Evolutionary conservation across 2,113 vertebrate species (phyloP), one percentile per base, ranked within the genome.

Genomic region (Zapus hudsonius): DNA sequence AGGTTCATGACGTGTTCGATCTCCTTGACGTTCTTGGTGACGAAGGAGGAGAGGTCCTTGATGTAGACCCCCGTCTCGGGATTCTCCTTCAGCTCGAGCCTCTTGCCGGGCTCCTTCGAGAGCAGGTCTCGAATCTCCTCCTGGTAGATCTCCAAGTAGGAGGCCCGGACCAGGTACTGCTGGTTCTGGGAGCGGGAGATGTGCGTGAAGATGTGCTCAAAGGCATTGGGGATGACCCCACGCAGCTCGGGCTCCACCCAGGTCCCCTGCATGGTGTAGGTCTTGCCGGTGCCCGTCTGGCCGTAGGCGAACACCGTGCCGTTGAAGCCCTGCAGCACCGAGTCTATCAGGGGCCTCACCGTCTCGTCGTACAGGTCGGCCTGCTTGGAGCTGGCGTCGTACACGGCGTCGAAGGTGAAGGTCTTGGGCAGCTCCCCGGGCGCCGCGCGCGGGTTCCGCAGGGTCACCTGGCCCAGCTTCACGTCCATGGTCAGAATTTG

Each of bases 71-170:
- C 99, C 0, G 96, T 98, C 52, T 99, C 99, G 0, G 99, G 98
- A 90, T 97, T 99, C 93, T 99, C 99, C 94, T 99, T 99, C 47
- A 99, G 98, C 96, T 99, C 99, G 92, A 99, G 97, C 92, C 98
- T 99, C 97, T 98, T 99, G 97, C 97, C 98, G 87, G 99, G 99
- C 96, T 99, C 99, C 95, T 99, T 99, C 96, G 98, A 99, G 59
- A 99, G 98, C 36, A 99, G 98, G 75, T 99, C 99, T 75, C 99
- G 94, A 94, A 99, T 98, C 94, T 99, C 99, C 98, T 99, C 99
- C 97, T 99, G 99, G 97, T 99, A 99, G 97, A 99, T 99, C 98
- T 99, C 99, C 93, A 99, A 97, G 96, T 99, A 99, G 0, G 99
- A 99, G n/a, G 99, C 99, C 96, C 99, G 98, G 85, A 99, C 99